Conservation (phyloP, 2,797 vertebrate genomes). For the Trematomus bernacchii region DNA sequence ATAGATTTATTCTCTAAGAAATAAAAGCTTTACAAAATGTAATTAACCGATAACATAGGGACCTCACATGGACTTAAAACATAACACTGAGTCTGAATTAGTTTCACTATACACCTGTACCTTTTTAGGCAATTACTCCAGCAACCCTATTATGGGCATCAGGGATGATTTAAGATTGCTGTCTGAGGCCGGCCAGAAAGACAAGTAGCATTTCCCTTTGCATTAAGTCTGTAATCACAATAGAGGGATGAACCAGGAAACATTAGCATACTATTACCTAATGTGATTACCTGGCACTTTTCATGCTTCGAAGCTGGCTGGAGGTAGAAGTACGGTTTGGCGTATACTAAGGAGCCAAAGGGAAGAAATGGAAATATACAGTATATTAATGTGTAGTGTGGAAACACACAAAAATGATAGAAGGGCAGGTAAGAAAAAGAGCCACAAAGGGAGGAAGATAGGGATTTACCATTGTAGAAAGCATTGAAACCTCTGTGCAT, state of each 20-base stretch:
- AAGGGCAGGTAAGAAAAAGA: not conserved
- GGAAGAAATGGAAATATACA: constrained; percentile 16
- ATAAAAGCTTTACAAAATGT: constrained; percentile 23
- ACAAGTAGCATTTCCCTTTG: constrained; percentile 47
- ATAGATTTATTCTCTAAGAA: constrained; percentile 15
- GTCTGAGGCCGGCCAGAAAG: constrained; percentile 25
- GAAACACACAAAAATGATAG: not conserved
- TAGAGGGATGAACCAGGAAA: constrained; percentile 15
- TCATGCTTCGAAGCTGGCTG: constrained; percentile 33
- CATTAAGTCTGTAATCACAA: constrained; percentile 54
- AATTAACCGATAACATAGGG: constrained; percentile 53
- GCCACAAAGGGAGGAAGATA: not conserved
- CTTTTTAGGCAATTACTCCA: constrained; percentile 19
- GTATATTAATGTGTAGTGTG: not conserved
- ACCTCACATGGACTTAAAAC: constrained; percentile 14
- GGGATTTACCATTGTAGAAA: not conserved
- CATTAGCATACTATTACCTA: constrained; percentile 44
- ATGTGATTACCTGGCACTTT: constrained; percentile 64
- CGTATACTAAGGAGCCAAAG: constrained; percentile 41
- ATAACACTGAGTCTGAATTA: constrained; percentile 24
- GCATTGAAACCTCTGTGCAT: constrained; percentile 10
- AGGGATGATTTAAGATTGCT: constrained; percentile 39
- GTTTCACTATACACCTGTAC: constrained; percentile 14
- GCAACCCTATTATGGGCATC: constrained; percentile 19
- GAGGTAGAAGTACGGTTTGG: constrained; percentile 31